phyloP scores from a whole-genome alignment of 2,888 invertebrate species.

The Sericinus montela region DNA sequence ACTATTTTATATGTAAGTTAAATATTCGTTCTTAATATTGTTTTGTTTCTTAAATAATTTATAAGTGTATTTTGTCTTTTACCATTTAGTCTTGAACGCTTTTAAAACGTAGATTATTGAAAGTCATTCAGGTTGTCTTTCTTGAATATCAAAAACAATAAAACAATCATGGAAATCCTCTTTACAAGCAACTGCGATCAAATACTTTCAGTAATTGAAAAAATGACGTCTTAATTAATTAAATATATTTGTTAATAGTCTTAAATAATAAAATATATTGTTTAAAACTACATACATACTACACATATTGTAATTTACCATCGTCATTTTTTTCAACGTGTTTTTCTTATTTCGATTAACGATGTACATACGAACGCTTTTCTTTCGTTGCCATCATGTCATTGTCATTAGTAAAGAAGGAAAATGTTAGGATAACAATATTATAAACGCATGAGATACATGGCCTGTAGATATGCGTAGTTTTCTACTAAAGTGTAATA shows the following conservation, averaged over 20 bases:
- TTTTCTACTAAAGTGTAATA: conserved; percentile 5
- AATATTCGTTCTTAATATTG: conserved; percentile 18
- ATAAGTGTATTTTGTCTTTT: conserved; percentile 14
- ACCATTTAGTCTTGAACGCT: not conserved
- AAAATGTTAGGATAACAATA: no score
- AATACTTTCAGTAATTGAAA: not conserved
- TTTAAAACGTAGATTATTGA: not conserved
- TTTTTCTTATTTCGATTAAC: no score
- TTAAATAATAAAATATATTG: no score
- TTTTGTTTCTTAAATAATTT: conserved; percentile 16
- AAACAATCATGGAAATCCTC: no score
- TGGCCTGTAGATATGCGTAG: conserved; percentile 10
- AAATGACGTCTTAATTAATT: not conserved
- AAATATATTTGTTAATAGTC: not conserved
- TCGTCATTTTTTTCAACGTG: no score
- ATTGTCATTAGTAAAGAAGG: no score
- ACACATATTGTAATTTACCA: not conserved
- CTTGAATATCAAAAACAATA: not conserved
- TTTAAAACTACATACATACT: not conserved
- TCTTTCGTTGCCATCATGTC: no score
- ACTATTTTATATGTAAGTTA: conserved; percentile 35
- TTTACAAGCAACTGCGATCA: no score
- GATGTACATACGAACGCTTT: no score
- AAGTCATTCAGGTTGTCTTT: not conserved
- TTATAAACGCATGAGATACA: conserved; percentile 1